Evolutionary conservation across 2,113 vertebrate species (phyloP), one percentile per base, ranked within the genome.

Genomic region (Aplodontia rufa): DNA sequence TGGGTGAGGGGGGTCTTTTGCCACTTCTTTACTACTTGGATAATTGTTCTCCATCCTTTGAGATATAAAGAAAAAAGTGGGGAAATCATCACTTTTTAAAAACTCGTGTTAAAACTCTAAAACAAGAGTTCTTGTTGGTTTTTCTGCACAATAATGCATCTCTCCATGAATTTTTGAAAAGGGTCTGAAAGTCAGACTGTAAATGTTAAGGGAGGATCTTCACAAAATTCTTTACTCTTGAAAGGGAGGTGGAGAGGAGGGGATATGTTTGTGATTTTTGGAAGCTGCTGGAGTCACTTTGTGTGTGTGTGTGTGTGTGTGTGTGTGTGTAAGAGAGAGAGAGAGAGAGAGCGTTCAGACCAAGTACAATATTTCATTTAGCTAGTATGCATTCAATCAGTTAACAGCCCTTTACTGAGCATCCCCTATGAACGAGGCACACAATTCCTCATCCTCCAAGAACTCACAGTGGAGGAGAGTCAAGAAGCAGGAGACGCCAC

Each of bases 161-260:
- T 64, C 40, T 55, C 74, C 17, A 24, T 24, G 40, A 93, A 85
- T 35, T 87, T 95, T 91, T 74, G 24, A 60, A 80, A 85, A 85
- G 13, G 7, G 8, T 87, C 62, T 80, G 32, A 86, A 37, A 58
- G 37, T 82, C 51, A 24, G 14, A 16, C 30, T 19, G 20, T 45
- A 82, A 51, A 55, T 45, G 32, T 42, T 64, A 26, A 78, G 1
- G 17, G 76, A 64, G 13, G 4, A 47, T 84, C 24, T 76, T 0
- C 6, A 42, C 8, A 5, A 72, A 58, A 11, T 4, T 26, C 28
- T 49, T 75, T 17, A 42, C 74, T 72, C 5, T 69, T 60, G 49
- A 40, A 1, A 8, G 40, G 4, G 1, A 35, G 40, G 6, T 60
- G n/a, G 14, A 35, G 14, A 49, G 4, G 6, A 1, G 24, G 42